Base-by-base conservation (phyloP, 2,888 invertebrate genomes). In the Apotomis capreana region DNA sequence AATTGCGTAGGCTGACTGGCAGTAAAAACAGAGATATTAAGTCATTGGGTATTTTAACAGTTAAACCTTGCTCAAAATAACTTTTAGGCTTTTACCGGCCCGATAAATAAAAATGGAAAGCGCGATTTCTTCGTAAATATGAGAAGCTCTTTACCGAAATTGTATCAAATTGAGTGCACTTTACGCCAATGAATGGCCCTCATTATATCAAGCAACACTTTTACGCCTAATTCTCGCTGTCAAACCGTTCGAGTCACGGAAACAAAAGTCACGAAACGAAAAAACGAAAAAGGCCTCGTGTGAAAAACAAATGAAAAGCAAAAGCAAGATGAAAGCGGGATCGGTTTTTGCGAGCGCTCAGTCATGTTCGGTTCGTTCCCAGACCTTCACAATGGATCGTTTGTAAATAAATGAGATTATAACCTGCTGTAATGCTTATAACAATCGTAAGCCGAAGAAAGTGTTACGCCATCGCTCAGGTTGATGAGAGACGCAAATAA, bases 381-480 rank as follows among this genome's bases (percentile, higher is more conserved):
- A 83, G 81, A 81, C 79, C 82, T 82, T 81, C 70, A 82, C 81
- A 83, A 83, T 82, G 74, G 79, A 73, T 74, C 75, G 76, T 77
- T 77, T 76, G 79, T 79, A 79, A 81, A 78, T 79, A 69, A 69
- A 73, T 55, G 61, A 73, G 70, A 76, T 74, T 70, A 76, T 69
- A 68, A 75, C 65, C 69, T 67, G 61, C 60, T 63, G 72, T 73
- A 72, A 72, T 62, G 65, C 72, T 60, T 59, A 68, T 68, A 74
- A 69, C 72, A 71, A 59, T 71, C 52, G 77, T 74, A 75, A 73
- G 70, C 73, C 72, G 79, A 87, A 80, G 86, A 89, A 86, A 87
- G 87, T 82, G 82, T 90, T 89, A 85, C 89, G 83, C 78, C 85
- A 89, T 82, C 79, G 76, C 78, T 82, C 80, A 83, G 83, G 81